Conservation (phyloP, 2,113 vertebrate species). For the Proterorhinus semilunaris region DNA sequence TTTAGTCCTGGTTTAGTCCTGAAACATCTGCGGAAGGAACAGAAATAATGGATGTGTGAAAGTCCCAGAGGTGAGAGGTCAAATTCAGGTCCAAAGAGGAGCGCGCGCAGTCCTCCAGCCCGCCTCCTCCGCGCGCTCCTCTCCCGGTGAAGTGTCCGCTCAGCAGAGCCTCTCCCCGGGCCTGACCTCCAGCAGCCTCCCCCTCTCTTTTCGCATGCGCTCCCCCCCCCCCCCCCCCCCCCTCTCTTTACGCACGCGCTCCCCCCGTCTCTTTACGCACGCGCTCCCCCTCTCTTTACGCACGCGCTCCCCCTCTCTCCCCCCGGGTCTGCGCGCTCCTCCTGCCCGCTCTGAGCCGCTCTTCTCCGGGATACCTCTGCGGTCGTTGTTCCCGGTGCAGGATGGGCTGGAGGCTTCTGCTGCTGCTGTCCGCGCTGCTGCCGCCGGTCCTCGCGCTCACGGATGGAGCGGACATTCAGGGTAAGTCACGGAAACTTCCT, state of each 20-base stretch:
- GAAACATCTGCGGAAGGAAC: too few species aligned
- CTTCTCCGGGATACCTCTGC: neutral
- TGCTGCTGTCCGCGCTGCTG: slow-evolving; percentile 53
- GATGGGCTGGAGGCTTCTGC: slow-evolving; percentile 40
- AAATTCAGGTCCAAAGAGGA: too few species aligned
- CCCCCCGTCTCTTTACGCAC: neutral
- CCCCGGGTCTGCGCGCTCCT: neutral
- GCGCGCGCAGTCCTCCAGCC: too few species aligned
- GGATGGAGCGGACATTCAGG: slow-evolving; percentile 60
- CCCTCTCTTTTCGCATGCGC: neutral
- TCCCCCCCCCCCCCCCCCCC: too few species aligned
- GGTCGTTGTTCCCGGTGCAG: neutral
- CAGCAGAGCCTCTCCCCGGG: neutral
- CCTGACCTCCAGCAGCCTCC: neutral
- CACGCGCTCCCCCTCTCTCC: neutral
- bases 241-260: neutral
- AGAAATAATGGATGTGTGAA: too few species aligned
- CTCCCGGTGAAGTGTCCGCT: neutral
- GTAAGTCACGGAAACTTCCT: slow-evolving; percentile 39
- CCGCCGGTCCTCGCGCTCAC: slow-evolving; percentile 28
- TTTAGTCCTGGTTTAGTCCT: too few species aligned
- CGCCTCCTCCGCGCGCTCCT: too few species aligned
- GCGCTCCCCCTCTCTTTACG: neutral
- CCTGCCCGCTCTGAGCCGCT: neutral
- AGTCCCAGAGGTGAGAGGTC: too few species aligned